phyloP scores from a whole-genome alignment of 1,140 invertebrate species.

The Sesamia nonagrioides region DNA sequence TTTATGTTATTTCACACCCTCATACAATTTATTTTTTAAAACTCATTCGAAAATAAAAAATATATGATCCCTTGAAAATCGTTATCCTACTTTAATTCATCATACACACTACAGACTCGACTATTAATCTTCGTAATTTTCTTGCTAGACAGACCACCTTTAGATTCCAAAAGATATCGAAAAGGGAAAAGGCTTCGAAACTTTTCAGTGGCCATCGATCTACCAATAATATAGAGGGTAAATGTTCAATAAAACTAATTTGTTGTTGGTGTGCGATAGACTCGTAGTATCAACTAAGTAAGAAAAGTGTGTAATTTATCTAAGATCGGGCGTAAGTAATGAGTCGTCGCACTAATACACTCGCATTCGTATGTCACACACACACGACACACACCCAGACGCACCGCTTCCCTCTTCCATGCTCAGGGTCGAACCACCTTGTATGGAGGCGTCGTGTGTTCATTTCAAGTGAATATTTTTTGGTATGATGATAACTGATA shows the following conservation, averaged over 20 bases:
- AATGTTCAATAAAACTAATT: slow-evolving; percentile 49
- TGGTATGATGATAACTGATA: not conserved
- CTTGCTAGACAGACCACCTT: too few species aligned
- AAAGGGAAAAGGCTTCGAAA: not conserved
- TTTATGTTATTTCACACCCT: slow-evolving; percentile 57
- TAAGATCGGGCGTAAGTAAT: slow-evolving; percentile 70
- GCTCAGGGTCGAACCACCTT: slow-evolving; percentile 17
- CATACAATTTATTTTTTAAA: too few species aligned
- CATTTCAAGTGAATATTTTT: slow-evolving; percentile 5
- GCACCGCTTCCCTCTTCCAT: slow-evolving; percentile 9
- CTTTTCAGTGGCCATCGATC: slow-evolving; percentile 5
- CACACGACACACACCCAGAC: slow-evolving; percentile 24
- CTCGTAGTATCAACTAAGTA: slow-evolving; percentile 42
- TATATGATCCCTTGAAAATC: too few species aligned
- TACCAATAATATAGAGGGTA: slow-evolving; percentile 31
- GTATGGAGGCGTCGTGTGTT: not conserved
- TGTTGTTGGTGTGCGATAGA: slow-evolving; percentile 44
- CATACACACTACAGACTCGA: too few species aligned
- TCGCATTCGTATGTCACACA: not conserved
- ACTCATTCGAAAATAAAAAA: too few species aligned
- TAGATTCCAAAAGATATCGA: not conserved
- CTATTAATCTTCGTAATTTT: not conserved
- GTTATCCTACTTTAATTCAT: not conserved
- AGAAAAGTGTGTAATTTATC: slow-evolving; percentile 64
- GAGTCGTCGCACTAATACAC: slow-evolving; percentile 58